Conservation (phyloP, 2,888 invertebrate species). For the Coelinius sp. region DNA sequence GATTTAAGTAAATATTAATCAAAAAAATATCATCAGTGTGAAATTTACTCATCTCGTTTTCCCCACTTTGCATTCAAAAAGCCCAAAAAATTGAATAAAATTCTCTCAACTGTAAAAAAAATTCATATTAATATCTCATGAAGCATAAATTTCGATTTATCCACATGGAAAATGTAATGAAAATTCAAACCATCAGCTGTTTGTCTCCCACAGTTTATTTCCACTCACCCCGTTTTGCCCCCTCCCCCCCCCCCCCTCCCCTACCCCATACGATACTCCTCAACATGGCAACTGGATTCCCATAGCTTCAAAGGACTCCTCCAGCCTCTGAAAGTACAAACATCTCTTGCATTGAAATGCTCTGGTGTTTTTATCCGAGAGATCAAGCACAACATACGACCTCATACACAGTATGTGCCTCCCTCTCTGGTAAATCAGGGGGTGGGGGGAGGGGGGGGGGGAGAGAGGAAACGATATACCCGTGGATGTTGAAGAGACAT, state of each 20-base stretch:
- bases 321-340: background rate
- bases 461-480: too few species aligned
- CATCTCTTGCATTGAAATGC: slow-evolving; percentile 3
- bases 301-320: slow-evolving; percentile 15
- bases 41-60: too few species aligned
- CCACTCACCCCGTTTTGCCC: background rate
- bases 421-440: background rate
- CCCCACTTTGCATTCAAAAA: background rate
- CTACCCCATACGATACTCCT: background rate
- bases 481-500: slow-evolving; percentile 58
- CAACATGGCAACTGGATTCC: background rate
- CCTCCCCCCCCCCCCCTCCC: background rate
- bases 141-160: slow-evolving; percentile 13
- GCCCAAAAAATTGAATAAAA: background rate
- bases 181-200: slow-evolving; percentile 18
- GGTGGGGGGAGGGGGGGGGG: slow-evolving; percentile 24
- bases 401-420: background rate
- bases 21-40: too few species aligned
- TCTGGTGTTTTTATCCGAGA: slow-evolving; percentile 1
- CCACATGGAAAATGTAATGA: slow-evolving; percentile 22
- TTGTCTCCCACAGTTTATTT: slow-evolving; percentile 7
- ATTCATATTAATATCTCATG: background rate
- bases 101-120: background rate
- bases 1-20: too few species aligned
- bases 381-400: slow-evolving; percentile 2